Conservation (phyloP, 2,113 vertebrate genomes). For the Brachyhypopomus gauderio region DNA sequence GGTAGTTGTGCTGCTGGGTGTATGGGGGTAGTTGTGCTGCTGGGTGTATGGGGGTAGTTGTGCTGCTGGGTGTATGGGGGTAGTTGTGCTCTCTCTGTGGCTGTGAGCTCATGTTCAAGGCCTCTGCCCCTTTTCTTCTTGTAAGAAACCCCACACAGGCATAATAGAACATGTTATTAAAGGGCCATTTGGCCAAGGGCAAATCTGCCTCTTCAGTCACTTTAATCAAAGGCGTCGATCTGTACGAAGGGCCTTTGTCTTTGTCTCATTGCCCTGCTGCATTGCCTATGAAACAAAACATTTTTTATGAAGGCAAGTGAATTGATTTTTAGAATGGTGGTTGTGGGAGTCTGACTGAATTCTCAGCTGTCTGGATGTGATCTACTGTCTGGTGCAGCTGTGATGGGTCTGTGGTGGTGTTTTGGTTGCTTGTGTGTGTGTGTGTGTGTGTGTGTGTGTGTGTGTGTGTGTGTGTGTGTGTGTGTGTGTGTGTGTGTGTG, state of each 20-base stretch:
- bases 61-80: conserved; percentile 28
- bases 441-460: conserved; percentile 17
- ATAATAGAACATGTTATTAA: conserved; percentile 47
- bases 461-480: conserved; percentile 23
- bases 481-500: background rate
- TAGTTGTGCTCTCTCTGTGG: too few species aligned
- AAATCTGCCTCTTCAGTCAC: conserved; percentile 37
- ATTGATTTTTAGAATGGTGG: conserved; percentile 40
- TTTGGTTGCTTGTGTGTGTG: background rate
- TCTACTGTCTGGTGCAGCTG: background rate
- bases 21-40: too few species aligned
- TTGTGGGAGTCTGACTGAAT: conserved; percentile 30
- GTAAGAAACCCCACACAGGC: conserved; percentile 43
- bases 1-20: too few species aligned
- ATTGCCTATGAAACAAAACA: conserved; percentile 41
- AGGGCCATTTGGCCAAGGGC: conserved; percentile 43
- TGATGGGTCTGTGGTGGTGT: background rate
- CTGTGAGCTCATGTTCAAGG: conserved; percentile 49
- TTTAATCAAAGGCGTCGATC: conserved; percentile 49
- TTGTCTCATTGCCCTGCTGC: conserved; percentile 37
- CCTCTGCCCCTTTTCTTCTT: conserved; percentile 20
- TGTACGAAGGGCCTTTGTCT: conserved; percentile 35
- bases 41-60: conserved; percentile 10
- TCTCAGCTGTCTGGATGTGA: conserved; percentile 18
- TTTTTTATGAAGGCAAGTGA: conserved; percentile 32